phyloP scores from a whole-genome alignment of 2,888 invertebrate genomes.

The Carterocephalus palaemon region DNA sequence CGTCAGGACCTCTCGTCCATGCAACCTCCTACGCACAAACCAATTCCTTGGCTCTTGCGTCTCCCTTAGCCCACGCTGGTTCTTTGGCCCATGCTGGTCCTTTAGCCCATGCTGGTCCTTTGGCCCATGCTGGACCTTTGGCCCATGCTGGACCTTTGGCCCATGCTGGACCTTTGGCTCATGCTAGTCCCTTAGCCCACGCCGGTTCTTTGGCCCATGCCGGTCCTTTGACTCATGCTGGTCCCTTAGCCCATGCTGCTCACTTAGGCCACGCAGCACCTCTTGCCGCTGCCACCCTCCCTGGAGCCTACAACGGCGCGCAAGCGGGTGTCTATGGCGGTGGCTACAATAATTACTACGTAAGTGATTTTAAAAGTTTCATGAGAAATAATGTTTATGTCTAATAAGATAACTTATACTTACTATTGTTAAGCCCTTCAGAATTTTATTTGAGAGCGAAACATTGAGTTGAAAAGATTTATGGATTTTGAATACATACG shows the following conservation, averaged over 20 bases:
- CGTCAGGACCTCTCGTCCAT: constrained; percentile 25
- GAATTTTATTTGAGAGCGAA: no score
- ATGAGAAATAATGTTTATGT: background rate
- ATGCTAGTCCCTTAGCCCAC: constrained; percentile 33
- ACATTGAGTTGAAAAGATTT: no score
- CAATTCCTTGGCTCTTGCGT: constrained; percentile 32
- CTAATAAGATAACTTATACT: no score
- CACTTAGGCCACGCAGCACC: constrained; percentile 31
- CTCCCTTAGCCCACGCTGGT: constrained; percentile 33
- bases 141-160: constrained; percentile 18
- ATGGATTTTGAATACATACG: no score
- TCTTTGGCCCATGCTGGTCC: constrained; percentile 40
- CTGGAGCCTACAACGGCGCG: constrained; percentile 6
- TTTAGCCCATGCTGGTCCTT: constrained; percentile 32
- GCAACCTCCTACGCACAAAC: constrained; percentile 35
- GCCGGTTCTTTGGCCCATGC: constrained; percentile 30
- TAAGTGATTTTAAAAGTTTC: constrained; percentile 30
- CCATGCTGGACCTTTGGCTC: constrained; percentile 35
- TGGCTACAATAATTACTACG: constrained; percentile 39
- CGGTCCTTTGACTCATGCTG: constrained; percentile 31
- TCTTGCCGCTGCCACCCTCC: constrained; percentile 34
- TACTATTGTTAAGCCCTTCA: no score
- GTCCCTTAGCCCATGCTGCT: constrained; percentile 21
- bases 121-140: constrained; percentile 30
- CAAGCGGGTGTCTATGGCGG: constrained; percentile 25